Evolutionary conservation across 2,113 vertebrate genomes (phyloP).

Genomic region (Leucopsar rothschildi): DNA sequence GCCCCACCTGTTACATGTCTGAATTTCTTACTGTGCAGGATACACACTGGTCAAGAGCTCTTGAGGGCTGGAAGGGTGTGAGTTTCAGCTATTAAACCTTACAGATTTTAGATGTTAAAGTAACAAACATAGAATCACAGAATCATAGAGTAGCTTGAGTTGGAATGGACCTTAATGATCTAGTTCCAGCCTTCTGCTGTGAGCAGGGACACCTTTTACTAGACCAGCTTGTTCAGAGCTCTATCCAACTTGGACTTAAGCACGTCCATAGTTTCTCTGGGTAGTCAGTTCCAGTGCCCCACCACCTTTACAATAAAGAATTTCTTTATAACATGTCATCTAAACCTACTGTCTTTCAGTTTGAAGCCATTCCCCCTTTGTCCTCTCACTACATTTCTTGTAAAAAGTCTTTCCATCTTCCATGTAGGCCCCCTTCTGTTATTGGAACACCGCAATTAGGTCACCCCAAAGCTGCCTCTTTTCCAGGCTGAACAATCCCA

Average conservation of each 20-base stretch:
- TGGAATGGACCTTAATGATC: background rate
- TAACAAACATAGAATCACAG: background rate
- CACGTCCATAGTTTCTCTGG: background rate
- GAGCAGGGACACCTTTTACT: background rate
- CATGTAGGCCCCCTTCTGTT: background rate
- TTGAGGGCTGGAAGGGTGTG: background rate
- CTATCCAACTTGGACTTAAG: background rate
- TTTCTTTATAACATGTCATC: background rate
- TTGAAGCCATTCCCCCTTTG: background rate
- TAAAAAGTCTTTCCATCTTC: background rate
- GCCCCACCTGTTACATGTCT: background rate
- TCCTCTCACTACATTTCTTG: background rate
- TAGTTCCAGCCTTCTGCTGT: background rate
- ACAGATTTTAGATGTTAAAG: background rate
- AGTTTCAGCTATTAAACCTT: background rate
- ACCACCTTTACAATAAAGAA: background rate
- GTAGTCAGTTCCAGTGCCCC: background rate
- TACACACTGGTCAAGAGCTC: background rate
- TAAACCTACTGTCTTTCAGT: background rate
- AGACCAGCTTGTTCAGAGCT: background rate
- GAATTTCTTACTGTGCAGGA: background rate
- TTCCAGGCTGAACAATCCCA: background rate
- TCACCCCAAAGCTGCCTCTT: background rate
- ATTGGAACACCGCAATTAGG: background rate
- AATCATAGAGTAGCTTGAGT: background rate